Percentiles rank a stretch among this genome's conserved stretches.
Conservation (phyloP, 2,113 vertebrate species). For the Sturnira hondurensis region DNA sequence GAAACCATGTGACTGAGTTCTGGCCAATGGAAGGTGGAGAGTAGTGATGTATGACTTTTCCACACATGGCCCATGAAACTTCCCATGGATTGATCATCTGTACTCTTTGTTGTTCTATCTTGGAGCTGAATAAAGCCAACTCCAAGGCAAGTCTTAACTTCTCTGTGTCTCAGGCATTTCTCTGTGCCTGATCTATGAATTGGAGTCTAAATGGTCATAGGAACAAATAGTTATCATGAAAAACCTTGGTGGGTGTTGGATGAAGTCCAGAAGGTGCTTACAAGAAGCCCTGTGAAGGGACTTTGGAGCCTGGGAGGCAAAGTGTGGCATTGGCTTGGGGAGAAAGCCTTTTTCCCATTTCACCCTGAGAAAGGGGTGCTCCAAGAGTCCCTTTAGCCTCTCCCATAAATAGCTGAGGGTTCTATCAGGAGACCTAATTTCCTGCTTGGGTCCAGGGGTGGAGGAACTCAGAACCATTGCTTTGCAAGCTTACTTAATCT, state of each 20-base stretch:
- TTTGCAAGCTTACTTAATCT: neutral
- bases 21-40: neutral
- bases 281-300: neutral
- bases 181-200: neutral
- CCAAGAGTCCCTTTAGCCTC: neutral
- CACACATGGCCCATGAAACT: neutral
- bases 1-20: neutral
- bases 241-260: neutral
- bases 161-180: neutral
- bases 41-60: neutral
- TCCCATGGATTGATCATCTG: neutral
- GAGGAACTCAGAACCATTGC: too few species aligned
- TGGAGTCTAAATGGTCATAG: neutral
- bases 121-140: neutral
- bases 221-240: neutral
- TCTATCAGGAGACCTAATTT: neutral
- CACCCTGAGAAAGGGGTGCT: too few species aligned
- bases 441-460: neutral
- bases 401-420: neutral
- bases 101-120: neutral
- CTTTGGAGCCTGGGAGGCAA: rapidly evolving
- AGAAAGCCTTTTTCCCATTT: neutral
- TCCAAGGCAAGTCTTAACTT: neutral
- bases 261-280: neutral
- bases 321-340: neutral